Base-by-base conservation (phyloP, 2,797 vertebrate species). In the Mormyrus hasselquistii region DNA sequence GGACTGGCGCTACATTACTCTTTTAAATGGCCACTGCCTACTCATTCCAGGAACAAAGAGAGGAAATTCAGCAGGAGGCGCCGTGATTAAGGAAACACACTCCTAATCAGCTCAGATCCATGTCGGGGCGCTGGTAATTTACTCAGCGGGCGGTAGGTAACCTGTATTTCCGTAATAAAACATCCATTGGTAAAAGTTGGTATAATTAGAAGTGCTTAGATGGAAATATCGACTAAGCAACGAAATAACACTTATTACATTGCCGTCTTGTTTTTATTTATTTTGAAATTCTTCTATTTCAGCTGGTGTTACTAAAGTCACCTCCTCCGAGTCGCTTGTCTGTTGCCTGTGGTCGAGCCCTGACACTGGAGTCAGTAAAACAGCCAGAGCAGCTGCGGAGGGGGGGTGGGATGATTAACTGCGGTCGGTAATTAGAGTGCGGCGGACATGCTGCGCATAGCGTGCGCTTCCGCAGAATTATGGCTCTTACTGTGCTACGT, bases 321-420 rank as follows among this genome's bases (percentile, higher is more conserved):
- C 55, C 86, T 38, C 73, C 19, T 44, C 12, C 22, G 7, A 12
- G 19, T 38, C 50, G 25, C 14, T 55, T n/a, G 50, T 52, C 84
- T 55, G 25, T 22, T 55, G 9, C 2, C 84, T 41, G 55, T 76
- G 19, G 34, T 47, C 73, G 59, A 65, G 87, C 9, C 52, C 57
- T 38, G 73, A 49, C 82, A 2, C 29, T 22, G 83, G 44, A 41
- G 57, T 59, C 86, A 10, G 34, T 49, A 59, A 65, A 62, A 76
- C 34, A 76, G 88, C 55, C 44, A n/a, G n/a, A 25, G 55, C 47
- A 52, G 25, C 22, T 62, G 82, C 47, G 29, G 86, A 14, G 34
- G 87, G 41, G 76, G 76, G 89, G 88, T 89, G 90, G 88, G 49
- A 86, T 82, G 69, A 53, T 29, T 62, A 89, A 88, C 34, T 86